These are phyloP conservation scores for Alethe castanea DNA, from an alignment of 2,113 vertebrate genomes.

Conservation along the genomic window DNA sequence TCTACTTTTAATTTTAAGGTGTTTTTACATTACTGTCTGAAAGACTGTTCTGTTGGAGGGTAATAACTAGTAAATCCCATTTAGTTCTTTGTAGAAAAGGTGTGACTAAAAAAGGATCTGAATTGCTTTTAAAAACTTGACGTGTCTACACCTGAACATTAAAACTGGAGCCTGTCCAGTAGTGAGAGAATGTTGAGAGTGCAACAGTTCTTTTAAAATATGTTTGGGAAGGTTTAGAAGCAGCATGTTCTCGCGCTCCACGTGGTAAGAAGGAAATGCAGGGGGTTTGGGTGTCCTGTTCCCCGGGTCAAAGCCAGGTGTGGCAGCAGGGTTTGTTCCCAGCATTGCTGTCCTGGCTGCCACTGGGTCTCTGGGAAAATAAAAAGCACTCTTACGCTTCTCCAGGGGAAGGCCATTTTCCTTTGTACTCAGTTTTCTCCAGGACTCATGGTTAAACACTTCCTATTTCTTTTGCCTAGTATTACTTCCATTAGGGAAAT, in stretches of 20 bases:
- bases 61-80: neutral
- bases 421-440: neutral
- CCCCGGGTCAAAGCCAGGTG: neutral
- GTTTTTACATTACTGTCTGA: neutral
- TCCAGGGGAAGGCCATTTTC: neutral
- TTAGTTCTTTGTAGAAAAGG: neutral
- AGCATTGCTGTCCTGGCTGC: neutral
- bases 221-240: neutral
- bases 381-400: rapidly evolving
- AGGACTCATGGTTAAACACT: neutral
- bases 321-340: neutral
- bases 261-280: neutral
- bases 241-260: rapidly evolving
- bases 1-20: neutral
- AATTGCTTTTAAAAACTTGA: neutral
- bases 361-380: neutral
- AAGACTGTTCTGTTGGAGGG: neutral
- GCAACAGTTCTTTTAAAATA: neutral
- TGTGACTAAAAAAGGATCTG: neutral
- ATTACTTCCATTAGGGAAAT: neutral
- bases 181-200: neutral
- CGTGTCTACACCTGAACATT: neutral
- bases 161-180: neutral
- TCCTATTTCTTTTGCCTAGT: neutral
- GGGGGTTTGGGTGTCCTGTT: neutral